These are phyloP conservation scores for Athalia circularis DNA, from an alignment of 2,888 invertebrate species.

Conservation along the genomic window DNA sequence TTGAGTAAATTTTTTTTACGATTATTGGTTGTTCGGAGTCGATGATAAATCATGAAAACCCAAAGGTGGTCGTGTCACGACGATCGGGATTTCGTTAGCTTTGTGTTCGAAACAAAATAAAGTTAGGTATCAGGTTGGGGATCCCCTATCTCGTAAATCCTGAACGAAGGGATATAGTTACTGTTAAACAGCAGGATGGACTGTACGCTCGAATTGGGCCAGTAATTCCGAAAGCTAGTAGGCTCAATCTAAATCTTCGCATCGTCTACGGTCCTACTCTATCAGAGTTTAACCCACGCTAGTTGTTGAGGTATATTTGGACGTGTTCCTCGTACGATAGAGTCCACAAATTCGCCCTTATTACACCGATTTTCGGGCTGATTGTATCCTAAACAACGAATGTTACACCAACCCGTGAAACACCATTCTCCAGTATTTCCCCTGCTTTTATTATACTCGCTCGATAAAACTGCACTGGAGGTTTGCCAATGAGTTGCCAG, in stretches of 20 bases:
- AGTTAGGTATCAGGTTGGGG: not conserved
- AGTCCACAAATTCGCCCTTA: slow-evolving; percentile 50
- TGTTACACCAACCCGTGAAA: slow-evolving; percentile 40
- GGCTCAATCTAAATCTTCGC: slow-evolving; percentile 34
- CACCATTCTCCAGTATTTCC: slow-evolving; percentile 44
- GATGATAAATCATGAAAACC: no score
- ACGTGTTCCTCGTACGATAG: slow-evolving; percentile 31
- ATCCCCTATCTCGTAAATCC: slow-evolving; percentile 16
- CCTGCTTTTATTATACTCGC: slow-evolving; percentile 31
- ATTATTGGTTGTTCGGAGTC: no score
- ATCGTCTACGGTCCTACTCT: slow-evolving; percentile 27
- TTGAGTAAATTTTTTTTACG: not conserved
- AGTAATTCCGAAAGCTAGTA: slow-evolving; percentile 36
- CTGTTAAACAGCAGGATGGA: slow-evolving; percentile 26
- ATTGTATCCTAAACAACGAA: slow-evolving; percentile 54
- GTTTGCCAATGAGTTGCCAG: slow-evolving; percentile 32
- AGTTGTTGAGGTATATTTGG: slow-evolving; percentile 29
- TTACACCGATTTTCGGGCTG: slow-evolving; percentile 45
- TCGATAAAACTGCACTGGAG: slow-evolving; percentile 39
- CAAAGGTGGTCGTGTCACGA: not conserved
- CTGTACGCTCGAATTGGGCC: slow-evolving; percentile 12
- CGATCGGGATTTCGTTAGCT: not conserved
- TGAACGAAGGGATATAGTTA: slow-evolving; percentile 10
- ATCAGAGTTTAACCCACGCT: slow-evolving; percentile 26
- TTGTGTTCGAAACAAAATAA: not conserved